A percentile compares a stretch with the other conserved stretches of the same genome.
These are phyloP conservation scores for Proteles cristata DNA, from an alignment of 2,113 vertebrate species.

Conservation along the genomic window DNA sequence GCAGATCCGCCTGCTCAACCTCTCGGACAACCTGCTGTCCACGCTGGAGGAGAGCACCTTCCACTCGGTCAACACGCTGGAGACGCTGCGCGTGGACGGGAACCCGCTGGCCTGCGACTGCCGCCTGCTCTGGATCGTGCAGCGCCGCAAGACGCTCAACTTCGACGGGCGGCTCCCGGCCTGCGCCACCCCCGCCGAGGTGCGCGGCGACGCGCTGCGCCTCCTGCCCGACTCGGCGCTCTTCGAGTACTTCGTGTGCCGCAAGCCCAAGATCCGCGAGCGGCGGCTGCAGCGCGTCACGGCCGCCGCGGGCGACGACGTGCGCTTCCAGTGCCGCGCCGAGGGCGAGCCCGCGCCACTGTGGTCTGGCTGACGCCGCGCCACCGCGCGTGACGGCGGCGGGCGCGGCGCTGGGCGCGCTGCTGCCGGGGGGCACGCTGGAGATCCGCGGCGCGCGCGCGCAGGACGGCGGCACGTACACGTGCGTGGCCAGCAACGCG, in stretches of 20 bases:
- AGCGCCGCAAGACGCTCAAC: constrained; percentile 95
- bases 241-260: constrained; percentile 98
- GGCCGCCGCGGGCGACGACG: constrained; percentile 91
- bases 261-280: constrained; percentile 96
- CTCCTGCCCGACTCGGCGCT: constrained; percentile 94
- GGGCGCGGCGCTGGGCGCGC: constrained; percentile 90
- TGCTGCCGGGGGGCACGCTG: constrained; percentile 93
- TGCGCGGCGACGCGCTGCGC: constrained; percentile 92
- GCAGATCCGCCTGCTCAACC: constrained; percentile 95
- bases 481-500: constrained; percentile 98
- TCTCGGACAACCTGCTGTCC: constrained; percentile 93
- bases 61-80: constrained; percentile 95
- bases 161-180: constrained; percentile 93
- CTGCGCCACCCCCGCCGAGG: constrained; percentile 91
- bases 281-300: constrained; percentile 93
- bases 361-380: constrained; percentile 97
- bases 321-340: constrained; percentile 94
- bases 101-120: constrained; percentile 98
- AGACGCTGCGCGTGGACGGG: constrained; percentile 93
- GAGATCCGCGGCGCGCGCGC: constrained; percentile 93
- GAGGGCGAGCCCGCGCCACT: constrained; percentile 94
- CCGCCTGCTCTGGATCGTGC: constrained; percentile 97
- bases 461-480: constrained; percentile 97
- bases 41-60: constrained; percentile 96
- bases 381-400: constrained; percentile 92